These are phyloP conservation scores for Zaprionus obscuricornis DNA, from an alignment of 2,888 invertebrate species.

Conservation along the genomic window DNA sequence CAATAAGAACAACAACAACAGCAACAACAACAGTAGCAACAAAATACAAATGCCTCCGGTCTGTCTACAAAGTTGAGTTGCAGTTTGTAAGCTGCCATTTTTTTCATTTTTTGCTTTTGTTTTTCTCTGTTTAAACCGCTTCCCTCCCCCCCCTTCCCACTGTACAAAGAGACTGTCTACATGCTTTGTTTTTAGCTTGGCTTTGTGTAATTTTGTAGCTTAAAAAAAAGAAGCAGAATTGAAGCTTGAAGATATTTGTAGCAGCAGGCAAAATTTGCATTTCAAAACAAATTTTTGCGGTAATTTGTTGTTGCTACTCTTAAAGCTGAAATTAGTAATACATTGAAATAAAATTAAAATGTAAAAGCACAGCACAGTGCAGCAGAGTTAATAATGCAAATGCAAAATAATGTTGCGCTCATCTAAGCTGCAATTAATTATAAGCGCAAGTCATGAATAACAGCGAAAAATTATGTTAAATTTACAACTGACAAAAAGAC, in stretches of 20 bases:
- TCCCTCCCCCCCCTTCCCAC: not conserved
- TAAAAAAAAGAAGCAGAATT: conserved; percentile 41
- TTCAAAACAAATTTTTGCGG: conserved; percentile 24
- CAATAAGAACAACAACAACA: conserved; percentile 7
- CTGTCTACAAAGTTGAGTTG: conserved; percentile 75
- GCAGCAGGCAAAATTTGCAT: no score
- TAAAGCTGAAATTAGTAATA: no score
- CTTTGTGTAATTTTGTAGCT: conserved; percentile 65
- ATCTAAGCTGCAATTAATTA: conserved; percentile 35
- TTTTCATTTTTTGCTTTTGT: conserved; percentile 44
- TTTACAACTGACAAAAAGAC: conserved; percentile 65
- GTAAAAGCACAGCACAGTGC: no score
- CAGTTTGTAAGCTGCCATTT: conserved; percentile 64
- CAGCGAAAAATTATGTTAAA: conserved; percentile 41
- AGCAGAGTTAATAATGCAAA: no score
- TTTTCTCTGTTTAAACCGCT: conserved; percentile 14
- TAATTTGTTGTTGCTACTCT: conserved; percentile 31
- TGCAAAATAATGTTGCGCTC: no score
- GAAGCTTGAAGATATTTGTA: conserved; percentile 43
- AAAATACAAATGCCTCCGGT: conserved; percentile 55
- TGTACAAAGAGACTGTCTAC: not conserved
- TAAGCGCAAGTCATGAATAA: conserved; percentile 25
- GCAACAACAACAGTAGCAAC: not conserved
- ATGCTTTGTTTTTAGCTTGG: conserved; percentile 63
- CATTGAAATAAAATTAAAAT: no score